A percentile compares a stretch with the other conserved stretches of the same genome.
Evolutionary conservation across 2,888 invertebrate species (phyloP).

Genomic region (Eumerus sabulonum): DNA sequence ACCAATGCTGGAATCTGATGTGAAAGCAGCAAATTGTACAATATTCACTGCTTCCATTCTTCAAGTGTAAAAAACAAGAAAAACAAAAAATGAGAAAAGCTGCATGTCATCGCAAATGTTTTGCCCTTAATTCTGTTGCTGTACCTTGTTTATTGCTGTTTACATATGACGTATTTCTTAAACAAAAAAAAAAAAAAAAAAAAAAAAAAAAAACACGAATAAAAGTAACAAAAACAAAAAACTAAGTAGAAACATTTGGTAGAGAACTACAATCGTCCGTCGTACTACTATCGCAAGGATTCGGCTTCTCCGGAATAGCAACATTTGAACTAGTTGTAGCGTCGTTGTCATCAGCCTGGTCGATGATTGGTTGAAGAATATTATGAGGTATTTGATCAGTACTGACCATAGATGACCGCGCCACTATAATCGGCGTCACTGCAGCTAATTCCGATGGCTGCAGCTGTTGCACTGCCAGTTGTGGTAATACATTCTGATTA

Average conservation of each 20-base stretch:
- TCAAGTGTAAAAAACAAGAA: too few relatives aligned
- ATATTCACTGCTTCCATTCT: too few relatives aligned
- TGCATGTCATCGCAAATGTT: too few relatives aligned
- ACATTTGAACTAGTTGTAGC: constrained; percentile 13
- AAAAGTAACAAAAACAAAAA: background rate
- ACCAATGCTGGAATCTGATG: too few relatives aligned
- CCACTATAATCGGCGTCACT: background rate
- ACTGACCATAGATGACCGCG: constrained; percentile 3
- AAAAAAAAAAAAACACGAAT: too few relatives aligned
- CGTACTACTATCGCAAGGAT: constrained; percentile 6
- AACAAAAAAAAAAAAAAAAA: too few relatives aligned
- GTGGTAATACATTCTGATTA: background rate
- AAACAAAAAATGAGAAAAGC: too few relatives aligned
- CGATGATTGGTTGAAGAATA: constrained; percentile 9
- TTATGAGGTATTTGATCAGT: constrained; percentile 26
- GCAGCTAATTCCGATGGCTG: background rate
- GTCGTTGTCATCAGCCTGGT: constrained; percentile 13
- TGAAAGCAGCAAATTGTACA: too few relatives aligned
- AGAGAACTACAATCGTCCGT: constrained; percentile 13
- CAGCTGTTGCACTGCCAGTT: background rate
- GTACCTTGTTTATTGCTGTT: constrained; percentile 1
- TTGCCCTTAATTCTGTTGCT: background rate
- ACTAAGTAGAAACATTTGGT: constrained; percentile 14
- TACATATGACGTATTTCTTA: too few relatives aligned
- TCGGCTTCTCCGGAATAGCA: too few relatives aligned